Base-by-base conservation (phyloP, 2,797 vertebrate species). In the Poecilia wingei region DNA sequence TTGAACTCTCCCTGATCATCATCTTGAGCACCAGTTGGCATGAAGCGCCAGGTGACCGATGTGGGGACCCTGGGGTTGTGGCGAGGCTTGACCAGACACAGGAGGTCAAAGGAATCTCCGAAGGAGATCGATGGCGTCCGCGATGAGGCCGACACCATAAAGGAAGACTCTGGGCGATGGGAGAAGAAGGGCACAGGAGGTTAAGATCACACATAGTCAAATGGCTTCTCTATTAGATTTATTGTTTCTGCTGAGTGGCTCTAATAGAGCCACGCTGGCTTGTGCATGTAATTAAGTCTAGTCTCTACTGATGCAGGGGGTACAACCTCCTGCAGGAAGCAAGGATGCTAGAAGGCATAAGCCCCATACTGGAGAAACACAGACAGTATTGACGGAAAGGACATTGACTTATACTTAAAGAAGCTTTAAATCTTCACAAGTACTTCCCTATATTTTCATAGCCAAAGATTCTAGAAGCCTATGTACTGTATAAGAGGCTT, bases 81-180 rank as follows among this genome's bases (percentile, higher is more conserved):
- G 18, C 97, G 97, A 0, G 98, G 98, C 84, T 99, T 99, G 86
- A 99, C 97, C 92, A 99, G 96, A 87, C 98, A 99, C 88, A 99
- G 96, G 16, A 99, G 96, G 91, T 99, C 98, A 0, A 99, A 99
- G 4, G 97, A 98, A 72, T 99, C 97, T 0, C 97, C 97, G 76
- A 97, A 99, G 78, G 96, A 97, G 36, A 99, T 97, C 0, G 97
- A 98, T 0, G 98, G 98, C 0, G 98, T 99, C 72, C 98, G 96
- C 0, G 98, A 98, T 49, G 98, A 97, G n/a, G 98, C 98, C 0
- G 97, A 98, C 79, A 99, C 96, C 0, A 97, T 96, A 80, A 99
- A 99, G 4, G 97, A 97, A 0, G 96, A 97, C 89, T 99, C 98
- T 99, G 53, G 55, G 81, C 7, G n/a, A 61, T 22, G 57, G 73